A percentile compares a stretch with the other conserved stretches of the same genome.
Evolutionary conservation across 2,797 vertebrate genomes (phyloP).

Genomic region (Anas flavirostris): DNA sequence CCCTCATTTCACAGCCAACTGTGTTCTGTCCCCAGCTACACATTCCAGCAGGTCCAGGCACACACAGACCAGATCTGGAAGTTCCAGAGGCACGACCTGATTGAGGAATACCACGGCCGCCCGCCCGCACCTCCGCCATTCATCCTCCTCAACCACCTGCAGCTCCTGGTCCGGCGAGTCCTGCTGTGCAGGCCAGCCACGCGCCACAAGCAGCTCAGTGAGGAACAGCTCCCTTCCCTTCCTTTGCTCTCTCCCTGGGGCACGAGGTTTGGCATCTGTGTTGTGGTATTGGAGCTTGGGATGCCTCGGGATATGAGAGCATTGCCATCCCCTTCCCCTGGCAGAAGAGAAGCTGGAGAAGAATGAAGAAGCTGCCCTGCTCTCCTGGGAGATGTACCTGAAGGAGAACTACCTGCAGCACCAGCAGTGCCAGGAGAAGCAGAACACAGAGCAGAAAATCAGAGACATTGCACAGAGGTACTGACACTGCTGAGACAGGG

Average conservation of each 20-base stretch:
- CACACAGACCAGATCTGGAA: conserved; percentile 98
- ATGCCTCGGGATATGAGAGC: not conserved
- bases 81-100: conserved; percentile 94
- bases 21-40: conserved; percentile 84
- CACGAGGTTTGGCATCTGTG: rapidly evolving
- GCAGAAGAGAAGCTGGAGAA: conserved; percentile 85
- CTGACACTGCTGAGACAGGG: not conserved
- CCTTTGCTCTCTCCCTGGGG: not conserved
- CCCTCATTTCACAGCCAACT: rapidly evolving
- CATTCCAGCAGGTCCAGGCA: conserved; percentile 94
- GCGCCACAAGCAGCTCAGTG: conserved; percentile 84
- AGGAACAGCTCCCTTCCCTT: conserved; percentile 40
- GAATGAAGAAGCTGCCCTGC: conserved; percentile 86
- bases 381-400: conserved; percentile 92
- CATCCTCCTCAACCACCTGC: conserved; percentile 91
- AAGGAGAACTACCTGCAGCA: conserved; percentile 91
- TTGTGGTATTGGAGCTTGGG: rapidly evolving
- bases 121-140: conserved; percentile 90
- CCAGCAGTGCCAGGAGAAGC: conserved; percentile 77
- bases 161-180: conserved; percentile 79
- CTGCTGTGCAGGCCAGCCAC: conserved; percentile 69
- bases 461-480: conserved; percentile 88
- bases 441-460: conserved; percentile 85
- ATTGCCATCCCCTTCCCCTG: rapidly evolving
- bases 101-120: conserved; percentile 92